A percentile compares a stretch with the other conserved stretches of the same genome.
Conservation (phyloP, 2,113 vertebrate species). For the Tor tambroides region DNA sequence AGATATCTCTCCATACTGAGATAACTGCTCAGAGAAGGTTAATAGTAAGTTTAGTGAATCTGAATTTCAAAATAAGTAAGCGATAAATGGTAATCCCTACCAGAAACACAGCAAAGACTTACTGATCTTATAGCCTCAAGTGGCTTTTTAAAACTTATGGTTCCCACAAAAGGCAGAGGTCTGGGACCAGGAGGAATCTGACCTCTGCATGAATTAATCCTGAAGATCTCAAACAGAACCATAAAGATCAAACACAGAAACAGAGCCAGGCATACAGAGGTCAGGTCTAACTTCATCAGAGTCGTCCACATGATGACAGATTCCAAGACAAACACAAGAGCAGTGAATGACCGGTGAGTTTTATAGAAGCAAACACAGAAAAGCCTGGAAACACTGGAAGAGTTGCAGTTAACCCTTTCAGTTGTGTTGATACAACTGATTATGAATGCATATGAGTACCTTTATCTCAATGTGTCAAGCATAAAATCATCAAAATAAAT, state of each 20-base stretch:
- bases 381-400: not conserved
- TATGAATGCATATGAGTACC: not conserved
- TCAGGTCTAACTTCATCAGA: conserved; percentile 27
- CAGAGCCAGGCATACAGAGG: conserved; percentile 4
- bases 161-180: conserved; percentile 54
- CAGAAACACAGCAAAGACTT: not conserved
- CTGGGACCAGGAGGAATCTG: conserved; percentile 52
- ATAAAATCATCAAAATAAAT: not conserved
- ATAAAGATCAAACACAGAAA: conserved; percentile 36
- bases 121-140: conserved; percentile 4
- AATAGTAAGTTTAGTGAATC: not conserved
- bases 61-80: not conserved
- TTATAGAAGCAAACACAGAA: not conserved
- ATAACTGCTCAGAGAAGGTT: not conserved
- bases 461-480: not conserved
- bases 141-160: conserved; percentile 31
- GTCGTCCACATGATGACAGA: conserved; percentile 41
- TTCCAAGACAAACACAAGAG: not conserved
- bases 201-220: conserved; percentile 24
- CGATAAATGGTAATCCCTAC: not conserved
- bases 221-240: conserved; percentile 51
- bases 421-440: not conserved
- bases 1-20: conserved; percentile 55
- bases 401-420: conserved; percentile 2
- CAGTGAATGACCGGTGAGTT: not conserved